A percentile compares a stretch with the other conserved stretches of the same genome.
Conservation (phyloP, 2,113 vertebrate species). For the Colistium nudipinnis region DNA sequence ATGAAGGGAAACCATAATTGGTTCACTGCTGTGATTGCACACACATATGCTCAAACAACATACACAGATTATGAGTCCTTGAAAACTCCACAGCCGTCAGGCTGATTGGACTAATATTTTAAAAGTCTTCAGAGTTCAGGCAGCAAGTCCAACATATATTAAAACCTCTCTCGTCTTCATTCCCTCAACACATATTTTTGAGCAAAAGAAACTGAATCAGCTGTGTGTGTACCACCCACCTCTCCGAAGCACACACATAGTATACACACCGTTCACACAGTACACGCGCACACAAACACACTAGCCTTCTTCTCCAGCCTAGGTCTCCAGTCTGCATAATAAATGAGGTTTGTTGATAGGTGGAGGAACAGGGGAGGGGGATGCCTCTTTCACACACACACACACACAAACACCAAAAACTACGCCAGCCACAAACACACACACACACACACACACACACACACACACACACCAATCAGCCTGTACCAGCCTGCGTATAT, state of each 20-base stretch:
- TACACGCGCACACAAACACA: slow-evolving; percentile 44
- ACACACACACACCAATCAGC: slow-evolving; percentile 27
- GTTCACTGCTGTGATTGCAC: too few species aligned
- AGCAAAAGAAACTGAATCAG: slow-evolving; percentile 49
- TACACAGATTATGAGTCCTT: neutral
- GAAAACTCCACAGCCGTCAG: slow-evolving; percentile 10
- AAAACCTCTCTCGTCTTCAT: slow-evolving; percentile 18
- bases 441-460: slow-evolving; percentile 27
- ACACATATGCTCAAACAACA: neutral
- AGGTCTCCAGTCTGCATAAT: slow-evolving; percentile 79
- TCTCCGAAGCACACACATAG: slow-evolving; percentile 48
- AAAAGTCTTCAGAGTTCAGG: slow-evolving; percentile 23
- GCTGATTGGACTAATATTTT: slow-evolving; percentile 29
- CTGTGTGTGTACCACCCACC: too few species aligned
- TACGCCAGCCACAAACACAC: slow-evolving; percentile 43
- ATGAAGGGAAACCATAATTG: too few species aligned
- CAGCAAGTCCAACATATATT: slow-evolving; percentile 40
- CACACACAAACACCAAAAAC: slow-evolving; percentile 21
- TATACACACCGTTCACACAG: slow-evolving; percentile 40
- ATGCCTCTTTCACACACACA: neutral
- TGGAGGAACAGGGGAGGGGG: slow-evolving; percentile 56
- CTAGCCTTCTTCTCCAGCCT: slow-evolving; percentile 49
- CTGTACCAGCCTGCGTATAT: slow-evolving; percentile 52
- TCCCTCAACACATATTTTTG: slow-evolving; percentile 26
- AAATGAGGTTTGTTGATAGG: slow-evolving; percentile 75